A percentile compares a stretch with the other conserved stretches of the same genome.
Conservation (phyloP, 2,797 vertebrate genomes). For the Eulemur albifrons region DNA sequence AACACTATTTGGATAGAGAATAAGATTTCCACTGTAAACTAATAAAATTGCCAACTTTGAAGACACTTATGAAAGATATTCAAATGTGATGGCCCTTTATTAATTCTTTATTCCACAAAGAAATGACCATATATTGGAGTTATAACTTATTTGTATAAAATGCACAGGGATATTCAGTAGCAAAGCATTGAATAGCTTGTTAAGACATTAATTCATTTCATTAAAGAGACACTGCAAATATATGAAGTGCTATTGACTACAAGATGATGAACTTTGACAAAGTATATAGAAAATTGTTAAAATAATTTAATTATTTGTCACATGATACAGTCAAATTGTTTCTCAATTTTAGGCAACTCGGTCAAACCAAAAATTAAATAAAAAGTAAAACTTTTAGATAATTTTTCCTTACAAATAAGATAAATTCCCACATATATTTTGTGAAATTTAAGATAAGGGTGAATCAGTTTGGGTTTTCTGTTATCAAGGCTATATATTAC, state of each 20-base stretch:
- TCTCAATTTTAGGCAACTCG: background rate
- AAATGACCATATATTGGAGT: background rate
- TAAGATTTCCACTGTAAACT: background rate
- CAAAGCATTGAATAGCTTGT: background rate
- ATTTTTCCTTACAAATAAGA: background rate
- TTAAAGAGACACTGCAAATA: background rate
- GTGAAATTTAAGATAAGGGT: background rate
- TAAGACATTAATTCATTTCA: background rate
- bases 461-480: background rate
- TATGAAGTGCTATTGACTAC: background rate
- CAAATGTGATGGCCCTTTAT: background rate
- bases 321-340: background rate
- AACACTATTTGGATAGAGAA: background rate
- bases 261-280: background rate
- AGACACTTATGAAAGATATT: background rate
- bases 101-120: background rate
- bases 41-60: constrained; percentile 13
- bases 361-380: background rate
- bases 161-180: background rate
- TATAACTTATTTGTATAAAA: background rate
- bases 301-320: background rate
- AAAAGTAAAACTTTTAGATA: background rate
- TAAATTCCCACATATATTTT: background rate
- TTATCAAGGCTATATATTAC: background rate
- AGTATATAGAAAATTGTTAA: background rate